Percentiles rank a stretch among this genome's conserved stretches.
phyloP scores from a whole-genome alignment of 2,113 vertebrate species.

The Promerops cafer region DNA sequence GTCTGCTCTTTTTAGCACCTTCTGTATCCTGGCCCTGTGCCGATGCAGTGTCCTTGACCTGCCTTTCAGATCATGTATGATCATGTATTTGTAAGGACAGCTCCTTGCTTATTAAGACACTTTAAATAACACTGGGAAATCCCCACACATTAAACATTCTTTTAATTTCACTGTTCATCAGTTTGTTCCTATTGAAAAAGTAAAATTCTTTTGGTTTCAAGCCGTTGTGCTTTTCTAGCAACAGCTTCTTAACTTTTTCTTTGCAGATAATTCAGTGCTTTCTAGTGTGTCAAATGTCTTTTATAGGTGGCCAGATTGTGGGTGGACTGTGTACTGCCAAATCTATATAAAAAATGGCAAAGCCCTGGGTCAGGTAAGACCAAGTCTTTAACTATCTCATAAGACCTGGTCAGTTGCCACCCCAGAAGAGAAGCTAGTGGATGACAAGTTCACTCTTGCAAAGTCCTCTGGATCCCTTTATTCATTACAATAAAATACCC shows the following conservation, averaged over 20 bases:
- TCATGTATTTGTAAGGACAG: neutral
- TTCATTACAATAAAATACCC: neutral
- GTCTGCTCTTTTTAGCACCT: conserved; percentile 30
- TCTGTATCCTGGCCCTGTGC: conserved; percentile 35
- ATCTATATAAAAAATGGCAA: neutral
- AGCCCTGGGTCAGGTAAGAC: neutral
- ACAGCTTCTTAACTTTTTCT: neutral
- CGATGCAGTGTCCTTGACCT: conserved; percentile 13
- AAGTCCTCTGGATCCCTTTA: neutral
- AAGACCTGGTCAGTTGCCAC: neutral
- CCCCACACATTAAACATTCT: neutral
- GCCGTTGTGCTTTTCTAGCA: neutral
- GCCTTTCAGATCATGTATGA: neutral
- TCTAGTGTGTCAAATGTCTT: neutral
- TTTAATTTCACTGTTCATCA: neutral
- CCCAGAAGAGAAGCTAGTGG: neutral
- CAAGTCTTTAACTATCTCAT: neutral
- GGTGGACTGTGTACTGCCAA: neutral
- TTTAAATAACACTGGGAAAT: neutral
- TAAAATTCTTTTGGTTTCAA: neutral
- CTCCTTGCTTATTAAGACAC: neutral
- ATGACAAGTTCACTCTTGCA: neutral
- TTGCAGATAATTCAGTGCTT: neutral
- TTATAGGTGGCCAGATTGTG: neutral
- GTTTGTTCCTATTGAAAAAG: neutral